Base-by-base conservation (phyloP, 1,140 invertebrate genomes). In the Drosophila rhopaloa region DNA sequence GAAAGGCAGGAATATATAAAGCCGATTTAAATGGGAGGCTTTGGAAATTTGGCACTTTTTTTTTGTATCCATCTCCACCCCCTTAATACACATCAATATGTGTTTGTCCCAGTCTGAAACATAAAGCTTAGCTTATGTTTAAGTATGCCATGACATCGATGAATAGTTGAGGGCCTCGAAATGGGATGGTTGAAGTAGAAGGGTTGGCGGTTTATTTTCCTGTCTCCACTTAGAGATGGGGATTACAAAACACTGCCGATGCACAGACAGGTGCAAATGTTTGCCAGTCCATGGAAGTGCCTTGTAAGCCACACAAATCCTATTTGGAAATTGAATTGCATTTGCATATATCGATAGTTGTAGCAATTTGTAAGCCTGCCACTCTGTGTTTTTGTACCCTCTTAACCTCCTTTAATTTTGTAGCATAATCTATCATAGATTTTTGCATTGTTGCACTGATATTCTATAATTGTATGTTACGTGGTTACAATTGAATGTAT, bases 11-110 rank as follows among this genome's bases (percentile, higher is more conserved):
- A 38, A 27, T 53, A 41, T 51, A 75, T 75, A 66, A 75, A 65
- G 60, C 73, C 70, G 70, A 74, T 75, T 63, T 74, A 73, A 75
- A 74, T 75, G 41, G 63, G 32, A 73, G 37, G 57, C 70, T 62
- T 53, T 35, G 35, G 29, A 55, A 55, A 61, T 53, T 61, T 61
- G 43, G 61, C 47, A 70, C 46, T 19, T 19, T 19, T 68, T 38
- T 51, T 37, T 32, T 27, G 27, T 14, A 13, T 37, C n/a, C 41
- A 67, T 11, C 11, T 13, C 14, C 29, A 37, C 19, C 13, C 32
- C 7, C 29, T 32, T 32, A 32, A 32, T 32, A 32, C 29, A 8
- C 35, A 44, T 38, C 51, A 56, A 50, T 71, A 29, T 59, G 24
- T 51, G n/a, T 37, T 35, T 46, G 14, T 2, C 40, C 8, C 11